Conservation (phyloP, 1,140 invertebrate species). For the Ceratina japonica region DNA sequence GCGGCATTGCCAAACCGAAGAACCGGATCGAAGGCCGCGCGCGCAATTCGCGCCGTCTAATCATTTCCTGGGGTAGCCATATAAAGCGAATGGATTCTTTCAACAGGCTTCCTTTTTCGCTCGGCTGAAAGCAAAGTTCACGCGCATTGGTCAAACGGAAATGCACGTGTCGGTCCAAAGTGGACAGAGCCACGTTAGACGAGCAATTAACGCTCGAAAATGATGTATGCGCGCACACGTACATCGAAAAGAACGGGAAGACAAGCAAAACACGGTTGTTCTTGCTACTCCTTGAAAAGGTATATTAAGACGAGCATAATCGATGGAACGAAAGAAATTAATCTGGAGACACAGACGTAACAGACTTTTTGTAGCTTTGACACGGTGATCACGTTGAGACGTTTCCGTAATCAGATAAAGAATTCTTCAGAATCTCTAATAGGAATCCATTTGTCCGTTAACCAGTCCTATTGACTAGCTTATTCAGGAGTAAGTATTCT, state of each 20-base stretch:
- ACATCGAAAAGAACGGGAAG: background rate
- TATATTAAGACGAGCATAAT: background rate
- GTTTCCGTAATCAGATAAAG: too few species aligned
- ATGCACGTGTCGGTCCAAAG: background rate
- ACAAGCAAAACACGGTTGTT: background rate
- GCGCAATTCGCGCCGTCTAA: background rate
- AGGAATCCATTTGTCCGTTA: too few species aligned
- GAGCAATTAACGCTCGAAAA: background rate
- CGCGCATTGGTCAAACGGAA: background rate
- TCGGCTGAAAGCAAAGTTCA: background rate
- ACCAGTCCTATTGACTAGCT: too few species aligned
- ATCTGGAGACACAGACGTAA: too few species aligned
- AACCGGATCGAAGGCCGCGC: background rate
- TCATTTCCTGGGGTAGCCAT: background rate
- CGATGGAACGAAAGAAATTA: background rate
- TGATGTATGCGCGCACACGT: background rate
- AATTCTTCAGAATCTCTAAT: too few species aligned
- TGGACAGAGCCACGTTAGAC: background rate
- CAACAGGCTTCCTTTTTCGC: background rate
- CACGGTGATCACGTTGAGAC: too few species aligned
- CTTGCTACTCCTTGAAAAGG: background rate
- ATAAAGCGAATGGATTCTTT: background rate
- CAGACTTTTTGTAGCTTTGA: too few species aligned
- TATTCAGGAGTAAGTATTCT: too few species aligned
- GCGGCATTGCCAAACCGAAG: background rate